phyloP scores from a whole-genome alignment of 1,140 invertebrate species.

The Eulimnadia texana region DNA sequence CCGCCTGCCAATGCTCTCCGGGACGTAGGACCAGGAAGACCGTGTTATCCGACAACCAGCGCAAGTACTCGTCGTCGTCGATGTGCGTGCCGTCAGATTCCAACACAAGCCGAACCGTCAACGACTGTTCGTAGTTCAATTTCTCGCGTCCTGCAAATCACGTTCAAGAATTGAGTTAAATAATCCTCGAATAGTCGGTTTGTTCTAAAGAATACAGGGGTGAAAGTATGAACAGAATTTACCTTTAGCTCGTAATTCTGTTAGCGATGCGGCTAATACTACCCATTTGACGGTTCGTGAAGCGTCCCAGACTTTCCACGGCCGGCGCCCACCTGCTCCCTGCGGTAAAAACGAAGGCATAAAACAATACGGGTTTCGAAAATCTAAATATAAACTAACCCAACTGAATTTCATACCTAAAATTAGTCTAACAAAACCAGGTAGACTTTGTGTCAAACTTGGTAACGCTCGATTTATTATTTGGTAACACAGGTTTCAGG shows the following conservation, averaged over 20 bases:
- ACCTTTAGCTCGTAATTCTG: slow-evolving; percentile 77
- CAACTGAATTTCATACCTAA: no score
- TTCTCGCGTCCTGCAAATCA: slow-evolving; percentile 75
- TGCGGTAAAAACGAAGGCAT: not conserved
- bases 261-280: slow-evolving; percentile 76
- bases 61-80: slow-evolving; percentile 85
- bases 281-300: slow-evolving; percentile 85
- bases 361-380: no score
- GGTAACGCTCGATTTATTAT: no score
- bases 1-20: slow-evolving; percentile 77
- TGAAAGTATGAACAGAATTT: not conserved
- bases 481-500: no score
- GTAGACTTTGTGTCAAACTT: no score
- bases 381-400: no score
- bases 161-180: slow-evolving; percentile 21
- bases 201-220: not conserved
- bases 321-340: slow-evolving; percentile 1
- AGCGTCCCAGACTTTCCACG: slow-evolving; percentile 96
- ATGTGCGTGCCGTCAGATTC: slow-evolving; percentile 90
- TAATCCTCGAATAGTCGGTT: no score
- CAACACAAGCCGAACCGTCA: slow-evolving; percentile 64
- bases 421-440: no score
- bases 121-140: slow-evolving; percentile 57
- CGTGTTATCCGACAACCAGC: slow-evolving; percentile 76
- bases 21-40: slow-evolving; percentile 70